Percentiles rank a stretch among this genome's conserved stretches.
phyloP scores from a whole-genome alignment of 2,888 invertebrate species.

The Biston betularia region DNA sequence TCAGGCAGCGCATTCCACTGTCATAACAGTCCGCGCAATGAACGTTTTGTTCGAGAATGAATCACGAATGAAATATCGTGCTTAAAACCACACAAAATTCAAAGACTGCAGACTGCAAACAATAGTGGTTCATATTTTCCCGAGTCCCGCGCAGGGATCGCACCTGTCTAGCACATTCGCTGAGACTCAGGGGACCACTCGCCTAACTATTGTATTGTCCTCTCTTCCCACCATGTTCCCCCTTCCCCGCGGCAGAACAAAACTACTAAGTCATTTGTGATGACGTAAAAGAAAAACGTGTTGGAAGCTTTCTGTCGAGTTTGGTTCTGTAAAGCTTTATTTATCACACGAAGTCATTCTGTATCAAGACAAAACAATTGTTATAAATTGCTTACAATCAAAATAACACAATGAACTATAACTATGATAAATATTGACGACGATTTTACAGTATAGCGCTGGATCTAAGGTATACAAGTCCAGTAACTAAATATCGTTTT shows the following conservation, averaged over 20 bases:
- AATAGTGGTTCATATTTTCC: slow-evolving; percentile 65
- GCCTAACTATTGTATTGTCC: slow-evolving; percentile 73
- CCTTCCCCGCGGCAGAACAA: slow-evolving; percentile 56
- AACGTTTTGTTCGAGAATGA: too few relatives aligned
- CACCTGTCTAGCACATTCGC: slow-evolving; percentile 73
- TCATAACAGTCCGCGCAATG: too few relatives aligned
- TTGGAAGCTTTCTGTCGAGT: slow-evolving; percentile 15
- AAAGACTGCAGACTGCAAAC: slow-evolving; percentile 47
- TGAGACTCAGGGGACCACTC: slow-evolving; percentile 60
- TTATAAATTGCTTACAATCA: too few relatives aligned
- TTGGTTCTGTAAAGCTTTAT: too few relatives aligned
- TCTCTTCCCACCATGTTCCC: slow-evolving; percentile 66
- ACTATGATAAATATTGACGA: too few relatives aligned
- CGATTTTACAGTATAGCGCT: too few relatives aligned
- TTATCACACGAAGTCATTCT: neutral
- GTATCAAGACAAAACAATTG: too few relatives aligned
- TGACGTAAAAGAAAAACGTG: slow-evolving; percentile 36
- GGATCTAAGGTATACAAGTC: too few relatives aligned
- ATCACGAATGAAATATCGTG: neutral
- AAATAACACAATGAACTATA: too few relatives aligned
- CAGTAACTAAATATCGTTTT: too few relatives aligned
- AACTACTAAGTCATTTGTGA: slow-evolving; percentile 51
- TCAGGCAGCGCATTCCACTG: too few relatives aligned
- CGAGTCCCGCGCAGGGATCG: slow-evolving; percentile 68
- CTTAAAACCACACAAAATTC: slow-evolving; percentile 22